These are phyloP conservation scores for Crypturellus undulatus DNA, from an alignment of 2,113 vertebrate species.

Conservation along the genomic window DNA sequence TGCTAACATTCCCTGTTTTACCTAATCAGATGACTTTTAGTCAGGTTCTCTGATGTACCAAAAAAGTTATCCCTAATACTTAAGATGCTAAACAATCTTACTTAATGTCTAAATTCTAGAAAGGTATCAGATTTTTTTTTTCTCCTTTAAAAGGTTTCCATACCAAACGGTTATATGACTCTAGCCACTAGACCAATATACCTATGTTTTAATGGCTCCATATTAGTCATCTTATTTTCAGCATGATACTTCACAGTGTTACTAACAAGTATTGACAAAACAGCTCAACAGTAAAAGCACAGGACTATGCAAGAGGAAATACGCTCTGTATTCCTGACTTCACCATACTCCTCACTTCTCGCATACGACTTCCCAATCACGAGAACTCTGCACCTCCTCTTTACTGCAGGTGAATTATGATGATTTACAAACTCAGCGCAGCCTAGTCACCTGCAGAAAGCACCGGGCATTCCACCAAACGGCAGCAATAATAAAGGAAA, in stretches of 20 bases:
- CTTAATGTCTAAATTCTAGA: not conserved
- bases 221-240: not conserved
- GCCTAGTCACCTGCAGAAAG: not conserved
- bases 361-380: not conserved
- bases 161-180: not conserved
- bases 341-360: not conserved
- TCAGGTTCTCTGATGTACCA: not conserved
- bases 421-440: not conserved
- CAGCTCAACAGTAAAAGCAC: not conserved
- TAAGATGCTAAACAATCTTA: not conserved
- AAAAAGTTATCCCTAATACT: not conserved
- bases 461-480: not conserved
- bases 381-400: not conserved
- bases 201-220: not conserved
- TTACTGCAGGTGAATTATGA: not conserved
- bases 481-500: conserved; percentile 15
- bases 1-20: not conserved
- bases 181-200: not conserved
- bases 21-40: not conserved
- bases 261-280: not conserved
- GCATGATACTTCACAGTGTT: not conserved
- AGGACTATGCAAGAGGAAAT: not conserved
- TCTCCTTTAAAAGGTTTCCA: not conserved
- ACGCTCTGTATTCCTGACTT: not conserved
- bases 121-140: not conserved